phyloP scores from a whole-genome alignment of 2,113 vertebrate genomes.

The Aptenodytes patagonicus region DNA sequence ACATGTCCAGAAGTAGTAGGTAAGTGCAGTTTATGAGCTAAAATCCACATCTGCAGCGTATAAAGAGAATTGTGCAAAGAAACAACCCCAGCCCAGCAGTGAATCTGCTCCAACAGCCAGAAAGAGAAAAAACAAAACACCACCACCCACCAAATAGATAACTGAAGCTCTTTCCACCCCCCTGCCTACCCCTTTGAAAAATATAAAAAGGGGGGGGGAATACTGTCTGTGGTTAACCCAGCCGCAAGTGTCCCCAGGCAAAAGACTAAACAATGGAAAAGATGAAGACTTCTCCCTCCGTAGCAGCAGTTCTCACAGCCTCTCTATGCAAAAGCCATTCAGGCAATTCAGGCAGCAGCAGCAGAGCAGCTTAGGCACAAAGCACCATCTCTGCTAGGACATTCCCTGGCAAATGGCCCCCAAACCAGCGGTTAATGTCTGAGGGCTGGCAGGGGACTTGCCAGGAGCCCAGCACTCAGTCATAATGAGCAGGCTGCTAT shows the following conservation, averaged over 20 bases:
- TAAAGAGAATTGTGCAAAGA: neutral
- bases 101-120: neutral
- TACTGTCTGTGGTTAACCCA: neutral
- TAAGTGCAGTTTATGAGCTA: neutral
- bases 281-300: neutral
- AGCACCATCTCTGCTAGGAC: neutral
- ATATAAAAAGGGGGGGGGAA: neutral
- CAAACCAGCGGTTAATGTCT: neutral
- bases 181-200: neutral
- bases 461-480: neutral
- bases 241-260: neutral
- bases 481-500: conserved; percentile 30
- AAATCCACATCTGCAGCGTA: neutral
- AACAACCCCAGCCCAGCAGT: neutral
- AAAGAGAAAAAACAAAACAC: neutral
- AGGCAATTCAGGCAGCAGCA: neutral
- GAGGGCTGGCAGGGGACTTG: neutral
- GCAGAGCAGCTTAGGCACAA: neutral
- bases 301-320: neutral
- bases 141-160: neutral
- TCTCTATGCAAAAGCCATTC: neutral
- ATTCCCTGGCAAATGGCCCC: neutral
- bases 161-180: neutral
- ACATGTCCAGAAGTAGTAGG: neutral
- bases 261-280: neutral